phyloP scores from a whole-genome alignment of 2,888 invertebrate genomes.

The Chrysopilus asiliformis region DNA sequence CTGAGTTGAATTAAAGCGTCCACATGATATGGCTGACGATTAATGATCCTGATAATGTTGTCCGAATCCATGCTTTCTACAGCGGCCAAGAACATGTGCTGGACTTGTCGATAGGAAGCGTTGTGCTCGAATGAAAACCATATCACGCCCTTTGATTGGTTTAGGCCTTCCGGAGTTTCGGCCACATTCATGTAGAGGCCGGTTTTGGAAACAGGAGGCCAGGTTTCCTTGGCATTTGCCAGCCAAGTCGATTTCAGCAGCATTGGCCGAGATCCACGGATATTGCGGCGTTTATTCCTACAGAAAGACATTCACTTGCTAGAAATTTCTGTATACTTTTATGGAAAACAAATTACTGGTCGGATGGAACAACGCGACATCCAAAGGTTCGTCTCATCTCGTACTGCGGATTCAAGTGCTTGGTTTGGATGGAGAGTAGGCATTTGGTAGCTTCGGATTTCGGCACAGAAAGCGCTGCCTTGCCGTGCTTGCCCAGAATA shows the following conservation, averaged over 20 bases:
- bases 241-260: conserved; percentile 51
- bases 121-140: conserved; percentile 67
- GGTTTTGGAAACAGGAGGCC: conserved; percentile 56
- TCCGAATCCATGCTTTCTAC: conserved; percentile 68
- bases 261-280: conserved; percentile 39
- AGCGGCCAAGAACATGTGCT: conserved; percentile 60
- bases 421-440: conserved; percentile 50
- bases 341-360: conserved; percentile 18
- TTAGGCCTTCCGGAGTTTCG: conserved; percentile 25
- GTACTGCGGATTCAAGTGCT: conserved; percentile 64
- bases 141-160: conserved; percentile 13
- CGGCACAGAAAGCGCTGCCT: conserved; percentile 2
- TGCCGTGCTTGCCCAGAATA: conserved; percentile 1
- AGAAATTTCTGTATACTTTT: too few species aligned
- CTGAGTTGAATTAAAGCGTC: conserved; percentile 68
- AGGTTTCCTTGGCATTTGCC: conserved; percentile 54
- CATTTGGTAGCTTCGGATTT: conserved; percentile 43
- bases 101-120: conserved; percentile 56
- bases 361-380: conserved; percentile 46
- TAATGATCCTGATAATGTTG: conserved; percentile 59
- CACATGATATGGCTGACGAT: conserved; percentile 64
- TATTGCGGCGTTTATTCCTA: conserved; percentile 42
- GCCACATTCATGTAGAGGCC: conserved; percentile 58
- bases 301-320: too few species aligned
- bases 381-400: conserved; percentile 74